Base-by-base conservation (phyloP, 2,113 vertebrate species). In the Alexandromys fortis region DNA sequence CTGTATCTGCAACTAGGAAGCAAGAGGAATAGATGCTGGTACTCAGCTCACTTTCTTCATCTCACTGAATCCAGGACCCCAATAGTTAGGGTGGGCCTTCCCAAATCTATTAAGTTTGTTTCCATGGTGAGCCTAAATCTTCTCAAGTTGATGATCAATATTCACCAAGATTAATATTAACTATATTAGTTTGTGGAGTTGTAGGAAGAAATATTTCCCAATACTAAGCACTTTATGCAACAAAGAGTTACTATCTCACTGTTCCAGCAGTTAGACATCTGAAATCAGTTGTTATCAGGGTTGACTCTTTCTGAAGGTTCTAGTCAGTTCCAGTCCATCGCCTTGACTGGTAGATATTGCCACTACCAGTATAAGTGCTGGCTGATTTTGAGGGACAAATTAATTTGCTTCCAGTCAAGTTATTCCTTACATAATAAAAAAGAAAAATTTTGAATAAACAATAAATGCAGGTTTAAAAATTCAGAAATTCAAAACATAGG, bases 321-420 rank as follows among this genome's bases (percentile, higher is more conserved):
- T 24, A 16, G 28, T 73, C n/a, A 38, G 0, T 38, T 42, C 5
- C 3, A 21, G 33, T 2, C 21, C 28, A 19, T 26, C 2, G 17
- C 30, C 7, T 70, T 78, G 52, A 1, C 61, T 78, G 33, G 16
- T 38, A 65, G 49, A 52, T 55, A 10, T 12, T 38, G 24, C 3
- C 16, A 9, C 61, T 42, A 45, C 33, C 35, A 68, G 8, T 17
- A 0, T 65, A 58, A 67, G 22, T 19, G 35, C 35, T 72, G 52
- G 49, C 73, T 72, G 77, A 33, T 86, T 67, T 65, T 72, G 21
- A 70, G 65, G 12, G 13, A 70, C 21, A 86, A 70, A 9, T 52
- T 49, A 70, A n/a, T 49, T 70, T 22, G 24, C 67, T 28, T n/a
- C 21, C 30, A n/a, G 21, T 70, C 6, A 87, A 24, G 33, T n/a